Evolutionary conservation across 2,113 vertebrate genomes (phyloP).

Genomic region (Malaclemys terrapin): DNA sequence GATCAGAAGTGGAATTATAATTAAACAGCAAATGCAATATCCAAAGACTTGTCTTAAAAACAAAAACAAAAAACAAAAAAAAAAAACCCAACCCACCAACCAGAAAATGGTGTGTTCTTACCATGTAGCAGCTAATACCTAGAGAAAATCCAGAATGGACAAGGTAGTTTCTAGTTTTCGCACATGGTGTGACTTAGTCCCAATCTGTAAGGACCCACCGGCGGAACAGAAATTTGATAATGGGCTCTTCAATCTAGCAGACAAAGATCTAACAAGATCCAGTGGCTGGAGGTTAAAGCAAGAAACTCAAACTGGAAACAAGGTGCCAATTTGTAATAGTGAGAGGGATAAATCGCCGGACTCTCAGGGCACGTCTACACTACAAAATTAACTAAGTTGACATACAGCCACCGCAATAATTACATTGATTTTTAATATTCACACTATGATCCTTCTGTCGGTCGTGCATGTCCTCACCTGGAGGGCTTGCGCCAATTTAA

Average conservation of each 20-base stretch:
- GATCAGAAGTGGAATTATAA: not conserved
- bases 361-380: not conserved
- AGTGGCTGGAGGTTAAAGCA: not conserved
- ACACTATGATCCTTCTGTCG: not conserved
- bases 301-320: not conserved
- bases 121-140: not conserved
- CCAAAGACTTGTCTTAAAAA: not conserved
- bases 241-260: not conserved
- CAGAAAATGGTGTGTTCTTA: not conserved
- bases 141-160: not conserved
- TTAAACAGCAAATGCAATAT: not conserved
- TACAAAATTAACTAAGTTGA: not conserved
- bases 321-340: not conserved
- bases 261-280: not conserved
- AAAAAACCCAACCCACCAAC: not conserved
- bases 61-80: not conserved
- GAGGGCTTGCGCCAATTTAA: not conserved
- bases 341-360: not conserved
- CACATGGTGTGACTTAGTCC: not conserved
- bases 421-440: not conserved
- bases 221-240: not conserved
- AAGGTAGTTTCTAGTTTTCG: not conserved
- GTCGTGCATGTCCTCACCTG: not conserved
- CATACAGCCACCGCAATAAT: not conserved
- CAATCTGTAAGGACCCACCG: not conserved